Evolutionary conservation across 2,113 vertebrate species (phyloP), one percentile per base, ranked within the genome.

Genomic region (Dipodomys spectabilis): DNA sequence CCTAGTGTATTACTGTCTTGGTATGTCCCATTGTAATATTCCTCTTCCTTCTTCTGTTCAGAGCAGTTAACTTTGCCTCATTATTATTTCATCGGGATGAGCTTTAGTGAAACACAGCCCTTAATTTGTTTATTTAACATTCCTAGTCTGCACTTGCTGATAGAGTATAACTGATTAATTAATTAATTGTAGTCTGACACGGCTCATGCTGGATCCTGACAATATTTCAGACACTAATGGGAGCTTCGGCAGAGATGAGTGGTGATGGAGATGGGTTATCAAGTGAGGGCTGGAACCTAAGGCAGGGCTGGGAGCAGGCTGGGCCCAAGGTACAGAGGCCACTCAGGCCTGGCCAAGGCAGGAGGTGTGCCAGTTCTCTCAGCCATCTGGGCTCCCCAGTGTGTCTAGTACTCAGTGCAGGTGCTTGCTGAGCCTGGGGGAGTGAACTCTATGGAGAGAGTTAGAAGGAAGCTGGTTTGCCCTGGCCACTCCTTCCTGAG

Each of bases 101-200:
- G 28, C 86, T 96, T 92, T 94, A 89, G 64, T 94, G 91, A 90
- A 82, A 83, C 65, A 57, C 85, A 86, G 60, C 39, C 91, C 88
- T 75, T 91, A 92, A 82, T 95, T 97, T 95, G 77, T 93, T 96
- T 97, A 72, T 96, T 97, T 96, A 95, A 90, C 90, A 89, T 95
- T 87, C 45, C 74, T 95, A 77, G 53, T 96, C 92, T 98, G 93
- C 65, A 65, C 77, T 95, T 94, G 89, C 85, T 88, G 91, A 96
- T 96, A 79, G 80, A 85, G 71, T 78, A 77, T 90, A 94, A 95
- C 95, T 95, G 94, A 97, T 95, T 95, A 94, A 78, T 94, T 93
- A 90, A 95, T 95, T 97, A 94, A 95, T 94, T 86, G 77, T 75
- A 84, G 62, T 2, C 28, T 96, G 84, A 88, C 57, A 57, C 0